A percentile compares a stretch with the other conserved stretches of the same genome.
phyloP scores from a whole-genome alignment of 2,888 invertebrate genomes.

The Liopterus haemorrhoidalis region DNA sequence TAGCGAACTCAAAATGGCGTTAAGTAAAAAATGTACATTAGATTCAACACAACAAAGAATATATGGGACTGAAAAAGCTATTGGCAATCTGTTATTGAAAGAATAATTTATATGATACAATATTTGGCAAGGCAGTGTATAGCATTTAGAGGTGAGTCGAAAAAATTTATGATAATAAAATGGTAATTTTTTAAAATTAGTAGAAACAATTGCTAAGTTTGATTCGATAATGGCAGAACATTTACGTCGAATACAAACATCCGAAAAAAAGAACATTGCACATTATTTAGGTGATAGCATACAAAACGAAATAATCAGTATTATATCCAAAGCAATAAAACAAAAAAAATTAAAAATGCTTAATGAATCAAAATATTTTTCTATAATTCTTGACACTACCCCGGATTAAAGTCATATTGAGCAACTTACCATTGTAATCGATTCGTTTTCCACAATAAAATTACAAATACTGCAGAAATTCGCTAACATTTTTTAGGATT shows the following conservation, averaged over 20 bases:
- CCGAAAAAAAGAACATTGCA: neutral
- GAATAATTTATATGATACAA: too few relatives aligned
- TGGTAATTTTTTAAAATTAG: slow-evolving; percentile 4
- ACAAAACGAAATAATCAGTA: neutral
- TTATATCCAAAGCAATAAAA: neutral
- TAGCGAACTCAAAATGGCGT: too few relatives aligned
- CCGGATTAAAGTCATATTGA: slow-evolving; percentile 5
- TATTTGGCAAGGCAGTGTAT: too few relatives aligned
- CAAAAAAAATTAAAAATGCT: neutral
- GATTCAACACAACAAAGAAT: too few relatives aligned
- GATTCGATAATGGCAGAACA: too few relatives aligned
- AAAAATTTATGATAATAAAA: neutral
- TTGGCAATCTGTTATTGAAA: too few relatives aligned
- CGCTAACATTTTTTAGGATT: slow-evolving; percentile 8
- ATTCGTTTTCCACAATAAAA: slow-evolving; percentile 11
- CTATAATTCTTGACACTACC: slow-evolving; percentile 12
- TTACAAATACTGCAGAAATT: slow-evolving; percentile 9
- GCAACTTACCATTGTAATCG: too few relatives aligned
- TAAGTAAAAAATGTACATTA: too few relatives aligned
- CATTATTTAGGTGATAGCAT: neutral
- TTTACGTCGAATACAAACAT: too few relatives aligned
- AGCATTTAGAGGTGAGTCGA: too few relatives aligned
- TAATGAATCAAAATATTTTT: slow-evolving; percentile 5
- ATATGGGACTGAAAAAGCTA: too few relatives aligned
- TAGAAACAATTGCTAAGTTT: neutral